These are phyloP conservation scores for Tortrix viridana DNA, from an alignment of 2,888 invertebrate species.

Conservation along the genomic window DNA sequence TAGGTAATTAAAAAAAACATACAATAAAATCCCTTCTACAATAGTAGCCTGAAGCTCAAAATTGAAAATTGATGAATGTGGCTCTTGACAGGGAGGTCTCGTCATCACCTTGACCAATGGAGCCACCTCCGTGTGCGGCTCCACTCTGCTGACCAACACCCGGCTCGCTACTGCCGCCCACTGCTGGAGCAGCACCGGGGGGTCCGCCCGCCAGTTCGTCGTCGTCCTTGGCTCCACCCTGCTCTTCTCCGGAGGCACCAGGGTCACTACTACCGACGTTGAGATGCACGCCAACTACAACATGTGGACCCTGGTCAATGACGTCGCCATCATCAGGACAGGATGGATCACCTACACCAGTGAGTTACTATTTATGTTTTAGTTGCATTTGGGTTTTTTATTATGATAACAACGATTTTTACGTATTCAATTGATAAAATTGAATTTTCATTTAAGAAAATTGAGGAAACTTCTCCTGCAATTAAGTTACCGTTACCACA, in stretches of 20 bases:
- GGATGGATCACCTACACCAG: slow-evolving; percentile 34
- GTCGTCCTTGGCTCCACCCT: slow-evolving; percentile 40
- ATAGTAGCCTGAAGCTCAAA: too few species aligned
- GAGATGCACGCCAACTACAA: slow-evolving; percentile 33
- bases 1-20: too few species aligned
- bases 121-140: slow-evolving; percentile 51
- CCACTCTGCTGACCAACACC: slow-evolving; percentile 48
- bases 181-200: slow-evolving; percentile 50
- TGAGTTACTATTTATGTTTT: slow-evolving; percentile 13
- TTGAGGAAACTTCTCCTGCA: too few species aligned
- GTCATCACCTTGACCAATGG: slow-evolving; percentile 45
- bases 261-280: slow-evolving; percentile 36
- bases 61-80: neutral
- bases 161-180: slow-evolving; percentile 52
- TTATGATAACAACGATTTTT: too few species aligned
- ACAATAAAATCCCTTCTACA: too few species aligned
- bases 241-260: slow-evolving; percentile 40
- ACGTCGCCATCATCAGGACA: slow-evolving; percentile 41
- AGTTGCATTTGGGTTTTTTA: too few species aligned
- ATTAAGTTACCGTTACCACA: too few species aligned
- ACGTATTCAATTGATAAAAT: too few species aligned
- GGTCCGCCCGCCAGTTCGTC: slow-evolving; percentile 36
- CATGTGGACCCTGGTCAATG: slow-evolving; percentile 31
- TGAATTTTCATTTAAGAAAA: too few species aligned
- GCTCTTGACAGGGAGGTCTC: slow-evolving; percentile 49